phyloP scores from a whole-genome alignment of 2,888 invertebrate species.

The Azorinus chamasolen region DNA sequence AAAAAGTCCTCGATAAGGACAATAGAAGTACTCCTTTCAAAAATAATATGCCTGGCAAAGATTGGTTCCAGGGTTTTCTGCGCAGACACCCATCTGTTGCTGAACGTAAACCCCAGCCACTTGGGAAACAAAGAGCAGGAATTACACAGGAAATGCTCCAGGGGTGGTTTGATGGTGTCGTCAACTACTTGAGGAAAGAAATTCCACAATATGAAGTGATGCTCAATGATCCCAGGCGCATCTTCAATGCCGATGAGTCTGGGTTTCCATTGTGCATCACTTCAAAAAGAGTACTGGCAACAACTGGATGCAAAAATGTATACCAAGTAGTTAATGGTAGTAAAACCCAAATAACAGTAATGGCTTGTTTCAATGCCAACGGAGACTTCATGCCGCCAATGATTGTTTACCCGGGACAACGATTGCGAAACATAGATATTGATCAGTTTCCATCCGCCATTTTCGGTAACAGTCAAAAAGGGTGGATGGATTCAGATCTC shows the following conservation, averaged over 20 bases:
- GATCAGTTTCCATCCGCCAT: conserved; percentile 34
- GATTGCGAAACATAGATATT: conserved; percentile 36
- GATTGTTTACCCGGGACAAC: conserved; percentile 50
- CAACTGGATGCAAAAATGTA: conserved; percentile 18
- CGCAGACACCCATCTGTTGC: conserved; percentile 7
- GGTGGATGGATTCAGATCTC: conserved; percentile 51
- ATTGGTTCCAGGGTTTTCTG: conserved; percentile 12
- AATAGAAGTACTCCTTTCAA: conserved; percentile 20
- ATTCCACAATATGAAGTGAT: conserved; percentile 14
- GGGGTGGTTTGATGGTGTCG: conserved; percentile 7
- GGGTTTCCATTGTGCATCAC: conserved; percentile 3
- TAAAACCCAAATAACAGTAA: conserved; percentile 49
- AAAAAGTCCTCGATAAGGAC: conserved; percentile 14
- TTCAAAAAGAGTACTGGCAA: conserved; percentile 16
- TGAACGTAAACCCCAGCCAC: background rate
- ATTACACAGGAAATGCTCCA: background rate
- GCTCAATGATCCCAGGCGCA: conserved; percentile 21
- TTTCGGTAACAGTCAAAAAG: conserved; percentile 20
- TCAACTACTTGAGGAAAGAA: conserved; percentile 13
- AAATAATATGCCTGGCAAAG: conserved; percentile 26
- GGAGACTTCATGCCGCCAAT: conserved; percentile 42
- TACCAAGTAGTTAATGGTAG: conserved; percentile 28
- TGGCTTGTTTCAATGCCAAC: conserved; percentile 42
- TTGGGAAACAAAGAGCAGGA: conserved; percentile 21
- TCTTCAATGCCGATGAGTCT: conserved; percentile 33